Evolutionary conservation across 2,888 invertebrate species (phyloP).

Genomic region (Tenthredo mesomela): DNA sequence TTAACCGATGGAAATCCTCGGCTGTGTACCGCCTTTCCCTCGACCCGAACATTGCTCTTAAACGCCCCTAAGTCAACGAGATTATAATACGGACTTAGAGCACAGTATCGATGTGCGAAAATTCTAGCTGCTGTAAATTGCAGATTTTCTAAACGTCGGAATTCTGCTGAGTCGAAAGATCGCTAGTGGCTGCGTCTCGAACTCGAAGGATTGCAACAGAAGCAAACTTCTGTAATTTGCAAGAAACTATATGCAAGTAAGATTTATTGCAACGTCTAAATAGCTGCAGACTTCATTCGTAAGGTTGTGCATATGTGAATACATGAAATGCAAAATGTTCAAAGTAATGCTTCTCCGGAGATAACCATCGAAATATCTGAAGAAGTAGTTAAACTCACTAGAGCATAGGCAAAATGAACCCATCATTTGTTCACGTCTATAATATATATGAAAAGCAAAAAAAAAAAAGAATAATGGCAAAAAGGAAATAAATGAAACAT

Average conservation of each 20-base stretch:
- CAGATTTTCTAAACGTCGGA: neutral
- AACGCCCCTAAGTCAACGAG: neutral
- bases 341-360: constrained; percentile 2
- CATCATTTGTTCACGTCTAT: neutral
- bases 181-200: neutral
- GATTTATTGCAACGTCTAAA: constrained; percentile 36
- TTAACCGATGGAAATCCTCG: constrained; percentile 47
- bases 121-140: neutral
- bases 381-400: constrained; percentile 24
- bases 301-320: neutral
- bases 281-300: constrained; percentile 17
- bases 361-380: constrained; percentile 24
- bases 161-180: neutral
- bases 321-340: constrained; percentile 12
- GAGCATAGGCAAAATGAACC: neutral
- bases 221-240: constrained; percentile 32
- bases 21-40: constrained; percentile 34
- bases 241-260: neutral
- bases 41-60: neutral
- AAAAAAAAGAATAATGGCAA: neutral
- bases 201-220: neutral
- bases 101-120: neutral
- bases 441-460: neutral
- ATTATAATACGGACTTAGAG: neutral
- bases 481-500: neutral